Conservation (phyloP, 2,888 invertebrate genomes). For the Mycalesis mineus region DNA sequence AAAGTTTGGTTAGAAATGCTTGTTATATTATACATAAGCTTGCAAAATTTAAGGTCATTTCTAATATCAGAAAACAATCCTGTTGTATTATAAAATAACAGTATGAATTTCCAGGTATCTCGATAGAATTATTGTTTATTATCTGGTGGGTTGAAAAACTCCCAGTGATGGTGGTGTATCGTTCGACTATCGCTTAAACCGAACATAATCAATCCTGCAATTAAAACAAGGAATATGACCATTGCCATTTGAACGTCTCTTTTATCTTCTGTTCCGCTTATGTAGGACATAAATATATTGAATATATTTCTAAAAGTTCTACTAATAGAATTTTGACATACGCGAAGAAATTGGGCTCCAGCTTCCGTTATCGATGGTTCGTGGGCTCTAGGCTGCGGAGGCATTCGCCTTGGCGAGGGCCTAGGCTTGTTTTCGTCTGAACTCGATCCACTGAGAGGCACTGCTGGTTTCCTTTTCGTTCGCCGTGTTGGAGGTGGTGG, state of each 20-base stretch:
- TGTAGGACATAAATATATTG: slow-evolving; percentile 79
- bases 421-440: slow-evolving; percentile 72
- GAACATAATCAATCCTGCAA: slow-evolving; percentile 87
- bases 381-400: slow-evolving; percentile 60
- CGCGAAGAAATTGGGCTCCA: slow-evolving; percentile 83
- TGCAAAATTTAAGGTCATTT: neutral
- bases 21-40: slow-evolving; percentile 17
- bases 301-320: slow-evolving; percentile 84
- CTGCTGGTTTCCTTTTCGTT: slow-evolving; percentile 61
- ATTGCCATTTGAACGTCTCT: slow-evolving; percentile 86
- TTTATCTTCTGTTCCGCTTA: slow-evolving; percentile 81
- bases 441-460: slow-evolving; percentile 68
- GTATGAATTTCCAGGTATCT: neutral
- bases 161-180: slow-evolving; percentile 91
- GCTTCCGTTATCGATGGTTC: slow-evolving; percentile 84
- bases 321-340: slow-evolving; percentile 81
- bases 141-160: slow-evolving; percentile 90
- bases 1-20: slow-evolving; percentile 26
- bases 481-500: slow-evolving; percentile 71
- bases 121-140: slow-evolving; percentile 56
- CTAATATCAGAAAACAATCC: neutral
- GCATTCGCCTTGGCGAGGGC: slow-evolving; percentile 58
- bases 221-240: slow-evolving; percentile 86
- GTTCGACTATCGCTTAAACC: slow-evolving; percentile 84
- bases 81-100: neutral